Evolutionary conservation across 2,888 invertebrate species (phyloP).

Genomic region (Steinernema hermaphroditum): DNA sequence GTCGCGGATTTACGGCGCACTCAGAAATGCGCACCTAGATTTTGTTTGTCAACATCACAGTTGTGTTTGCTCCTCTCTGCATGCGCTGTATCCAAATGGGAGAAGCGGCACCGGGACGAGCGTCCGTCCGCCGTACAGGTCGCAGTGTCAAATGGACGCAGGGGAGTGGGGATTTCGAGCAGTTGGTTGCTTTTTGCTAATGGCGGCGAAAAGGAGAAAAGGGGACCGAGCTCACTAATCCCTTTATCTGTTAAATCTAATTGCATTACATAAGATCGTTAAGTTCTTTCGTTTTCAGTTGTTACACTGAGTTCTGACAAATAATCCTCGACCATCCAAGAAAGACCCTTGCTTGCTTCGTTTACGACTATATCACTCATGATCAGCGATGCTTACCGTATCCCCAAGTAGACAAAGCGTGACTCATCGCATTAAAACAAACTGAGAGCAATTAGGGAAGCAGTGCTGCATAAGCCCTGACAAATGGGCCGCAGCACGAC

Average conservation of each 20-base stretch:
- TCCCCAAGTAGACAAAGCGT: too few species aligned
- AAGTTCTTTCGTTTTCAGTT: conserved; percentile 22
- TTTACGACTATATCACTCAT: not conserved
- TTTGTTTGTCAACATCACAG: conserved; percentile 27
- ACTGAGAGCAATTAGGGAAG: conserved; percentile 29
- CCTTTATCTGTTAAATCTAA: conserved; percentile 29
- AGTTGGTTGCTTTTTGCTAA: conserved; percentile 26
- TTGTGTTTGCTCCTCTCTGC: conserved; percentile 20
- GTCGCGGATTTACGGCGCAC: conserved; percentile 16
- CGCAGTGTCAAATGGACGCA: not conserved
- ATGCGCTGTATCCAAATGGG: conserved; percentile 14
- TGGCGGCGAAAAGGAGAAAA: conserved; percentile 26
- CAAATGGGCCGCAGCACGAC: conserved; percentile 25
- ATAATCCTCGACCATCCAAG: not conserved
- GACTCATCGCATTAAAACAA: conserved; percentile 29
- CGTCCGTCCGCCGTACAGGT: conserved; percentile 18
- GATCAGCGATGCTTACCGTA: too few species aligned
- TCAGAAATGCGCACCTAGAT: conserved; percentile 20
- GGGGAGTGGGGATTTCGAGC: not conserved
- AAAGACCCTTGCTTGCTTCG: not conserved
- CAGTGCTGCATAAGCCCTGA: conserved; percentile 27
- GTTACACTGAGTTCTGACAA: conserved; percentile 22
- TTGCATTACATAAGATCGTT: conserved; percentile 21
- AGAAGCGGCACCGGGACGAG: not conserved
- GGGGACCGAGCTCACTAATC: conserved; percentile 12